Evolutionary conservation across 2,797 vertebrate genomes (phyloP).

Genomic region (Pipistrellus pipistrellus): DNA sequence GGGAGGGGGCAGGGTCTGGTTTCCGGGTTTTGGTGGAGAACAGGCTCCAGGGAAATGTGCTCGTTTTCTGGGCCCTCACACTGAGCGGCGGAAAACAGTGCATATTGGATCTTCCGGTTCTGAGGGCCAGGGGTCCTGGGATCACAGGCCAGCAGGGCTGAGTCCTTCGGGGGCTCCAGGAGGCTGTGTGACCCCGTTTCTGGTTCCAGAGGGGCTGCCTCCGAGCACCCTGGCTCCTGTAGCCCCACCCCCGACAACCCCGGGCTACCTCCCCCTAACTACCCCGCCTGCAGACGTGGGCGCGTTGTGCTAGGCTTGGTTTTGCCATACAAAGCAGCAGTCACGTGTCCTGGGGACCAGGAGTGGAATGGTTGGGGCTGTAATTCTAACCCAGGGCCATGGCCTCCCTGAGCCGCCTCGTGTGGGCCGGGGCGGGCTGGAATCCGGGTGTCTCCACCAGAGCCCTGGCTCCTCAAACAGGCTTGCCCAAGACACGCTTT

Average conservation of each 20-base stretch:
- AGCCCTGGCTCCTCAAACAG: background rate
- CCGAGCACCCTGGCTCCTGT: background rate
- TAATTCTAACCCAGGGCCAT: background rate
- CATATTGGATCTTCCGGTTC: background rate
- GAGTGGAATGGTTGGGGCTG: accelerated
- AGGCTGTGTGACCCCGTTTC: background rate
- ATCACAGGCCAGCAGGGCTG: background rate
- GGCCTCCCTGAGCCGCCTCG: background rate
- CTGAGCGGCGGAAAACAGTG: background rate
- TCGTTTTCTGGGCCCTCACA: background rate
- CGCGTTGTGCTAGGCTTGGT: background rate
- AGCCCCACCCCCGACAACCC: background rate
- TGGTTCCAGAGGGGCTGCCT: background rate
- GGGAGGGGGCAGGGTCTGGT: background rate
- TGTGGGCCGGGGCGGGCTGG: accelerated
- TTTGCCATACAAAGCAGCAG: background rate
- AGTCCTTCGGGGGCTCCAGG: background rate
- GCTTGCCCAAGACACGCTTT: background rate
- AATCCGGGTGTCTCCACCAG: background rate
- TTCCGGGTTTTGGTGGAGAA: background rate
- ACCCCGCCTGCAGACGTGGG: no score
- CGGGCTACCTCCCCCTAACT: no score
- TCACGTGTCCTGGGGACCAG: background rate
- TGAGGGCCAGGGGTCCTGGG: background rate
- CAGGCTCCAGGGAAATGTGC: background rate